Percentiles rank a stretch among this genome's conserved stretches.
Evolutionary conservation across 2,113 vertebrate genomes (phyloP).

Genomic region (Collichthys lucidus): DNA sequence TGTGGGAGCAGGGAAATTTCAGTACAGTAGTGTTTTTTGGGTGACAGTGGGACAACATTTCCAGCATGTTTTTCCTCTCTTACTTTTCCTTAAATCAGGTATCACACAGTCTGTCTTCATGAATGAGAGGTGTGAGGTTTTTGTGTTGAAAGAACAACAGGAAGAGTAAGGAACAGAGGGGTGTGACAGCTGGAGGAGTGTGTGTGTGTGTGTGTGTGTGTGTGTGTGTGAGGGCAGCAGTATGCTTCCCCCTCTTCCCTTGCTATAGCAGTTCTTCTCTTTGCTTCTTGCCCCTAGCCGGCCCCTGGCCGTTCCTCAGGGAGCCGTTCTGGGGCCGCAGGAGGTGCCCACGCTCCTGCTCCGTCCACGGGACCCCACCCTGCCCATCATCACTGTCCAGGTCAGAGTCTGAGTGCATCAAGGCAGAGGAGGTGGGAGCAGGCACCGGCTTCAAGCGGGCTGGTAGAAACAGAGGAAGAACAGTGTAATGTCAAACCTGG

Average conservation of each 20-base stretch:
- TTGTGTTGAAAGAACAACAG: constrained; percentile 45
- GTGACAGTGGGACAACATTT: constrained; percentile 58
- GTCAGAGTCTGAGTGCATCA: constrained; percentile 98
- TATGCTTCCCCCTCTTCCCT: constrained; percentile 36
- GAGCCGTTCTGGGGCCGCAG: constrained; percentile 93
- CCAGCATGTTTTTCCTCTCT: constrained; percentile 48
- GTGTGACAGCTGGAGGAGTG: constrained; percentile 14
- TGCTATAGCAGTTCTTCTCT: constrained; percentile 85
- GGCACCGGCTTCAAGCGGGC: constrained; percentile 89
- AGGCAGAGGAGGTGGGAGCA: constrained; percentile 89
- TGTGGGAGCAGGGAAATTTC: constrained; percentile 53
- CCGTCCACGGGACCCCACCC: constrained; percentile 89
- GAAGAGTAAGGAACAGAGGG: constrained; percentile 20
- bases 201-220: background rate
- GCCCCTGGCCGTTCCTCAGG: constrained; percentile 91
- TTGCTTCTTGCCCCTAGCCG: constrained; percentile 86
- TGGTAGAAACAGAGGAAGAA: constrained; percentile 56
- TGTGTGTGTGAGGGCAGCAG: constrained; percentile 29
- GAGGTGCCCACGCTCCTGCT: constrained; percentile 93
- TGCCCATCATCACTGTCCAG: constrained; percentile 96
- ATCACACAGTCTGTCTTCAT: constrained; percentile 33
- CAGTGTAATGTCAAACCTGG: background rate
- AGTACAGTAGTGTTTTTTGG: constrained; percentile 18
- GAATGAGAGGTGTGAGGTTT: constrained; percentile 61
- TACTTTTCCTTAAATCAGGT: constrained; percentile 6